Conservation (phyloP, 2,888 invertebrate genomes). For the Lampropteryx suffumata region DNA sequence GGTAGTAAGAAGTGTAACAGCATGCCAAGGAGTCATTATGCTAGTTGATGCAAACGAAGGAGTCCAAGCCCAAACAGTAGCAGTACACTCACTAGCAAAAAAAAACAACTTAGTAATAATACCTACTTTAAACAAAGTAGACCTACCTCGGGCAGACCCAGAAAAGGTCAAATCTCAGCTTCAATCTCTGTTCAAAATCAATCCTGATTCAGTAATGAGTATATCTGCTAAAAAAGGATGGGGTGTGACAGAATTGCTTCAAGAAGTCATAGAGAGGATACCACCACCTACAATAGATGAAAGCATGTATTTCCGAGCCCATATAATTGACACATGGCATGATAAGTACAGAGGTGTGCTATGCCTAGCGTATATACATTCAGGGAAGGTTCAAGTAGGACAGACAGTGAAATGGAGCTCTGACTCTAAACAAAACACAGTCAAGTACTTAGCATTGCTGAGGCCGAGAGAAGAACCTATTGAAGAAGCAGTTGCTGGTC, state of each 20-base stretch:
- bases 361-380: slow-evolving; percentile 89
- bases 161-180: slow-evolving; percentile 91
- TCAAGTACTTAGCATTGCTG: slow-evolving; percentile 90
- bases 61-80: slow-evolving; percentile 98
- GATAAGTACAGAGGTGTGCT: slow-evolving; percentile 93
- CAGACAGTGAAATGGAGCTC: slow-evolving; percentile 89
- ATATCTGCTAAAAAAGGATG: slow-evolving; percentile 97
- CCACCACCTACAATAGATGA: slow-evolving; percentile 87
- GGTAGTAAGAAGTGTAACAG: slow-evolving; percentile 93
- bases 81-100: slow-evolving; percentile 96
- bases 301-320: slow-evolving; percentile 86
- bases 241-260: slow-evolving; percentile 90
- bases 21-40: slow-evolving; percentile 97
- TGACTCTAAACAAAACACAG: slow-evolving; percentile 88
- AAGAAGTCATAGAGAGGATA: slow-evolving; percentile 89
- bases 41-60: slow-evolving; percentile 98
- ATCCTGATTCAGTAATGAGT: slow-evolving; percentile 87
- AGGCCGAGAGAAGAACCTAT: slow-evolving; percentile 88
- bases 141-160: slow-evolving; percentile 95
- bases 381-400: slow-evolving; percentile 89
- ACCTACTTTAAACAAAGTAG: slow-evolving; percentile 98
- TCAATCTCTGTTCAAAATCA: slow-evolving; percentile 91
- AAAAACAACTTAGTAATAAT: slow-evolving; percentile 91
- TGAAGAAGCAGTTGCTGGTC: slow-evolving; percentile 90
- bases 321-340: slow-evolving; percentile 97